Percentiles rank a stretch among this genome's conserved stretches.
Evolutionary conservation across 1,140 invertebrate genomes (phyloP).

Genomic region (Megathymus violae): DNA sequence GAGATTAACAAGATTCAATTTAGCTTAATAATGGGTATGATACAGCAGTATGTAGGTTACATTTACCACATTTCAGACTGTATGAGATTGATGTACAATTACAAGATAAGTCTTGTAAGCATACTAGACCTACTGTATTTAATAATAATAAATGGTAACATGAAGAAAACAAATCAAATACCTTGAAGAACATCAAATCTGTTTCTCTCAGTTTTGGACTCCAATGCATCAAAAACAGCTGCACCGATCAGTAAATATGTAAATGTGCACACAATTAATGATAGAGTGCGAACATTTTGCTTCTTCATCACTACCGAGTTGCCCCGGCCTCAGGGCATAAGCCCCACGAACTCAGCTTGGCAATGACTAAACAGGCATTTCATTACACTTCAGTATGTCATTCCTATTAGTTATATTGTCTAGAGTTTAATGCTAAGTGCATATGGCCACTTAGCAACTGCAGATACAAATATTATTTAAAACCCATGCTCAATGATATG

Average conservation of each 20-base stretch:
- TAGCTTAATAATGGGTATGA: no score
- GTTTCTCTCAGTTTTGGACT: conserved; percentile 96
- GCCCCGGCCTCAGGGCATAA: conserved; percentile 68
- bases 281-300: no score
- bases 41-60: no score
- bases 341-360: conserved; percentile 61
- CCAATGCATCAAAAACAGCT: conserved; percentile 99
- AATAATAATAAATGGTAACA: no score
- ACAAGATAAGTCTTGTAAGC: no score
- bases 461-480: not conserved
- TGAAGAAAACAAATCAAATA: conserved; percentile 55
- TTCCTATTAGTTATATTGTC: not conserved
- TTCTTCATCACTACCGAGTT: conserved; percentile 85
- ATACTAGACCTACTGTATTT: no score
- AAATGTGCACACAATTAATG: conserved; percentile 99
- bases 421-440: conserved; percentile 37
- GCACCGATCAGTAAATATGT: conserved; percentile 99
- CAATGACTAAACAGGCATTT: conserved; percentile 39
- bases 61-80: no score
- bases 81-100: no score
- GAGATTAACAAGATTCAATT: no score
- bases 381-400: not conserved
- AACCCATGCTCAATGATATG: conserved; percentile 15
- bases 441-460: conserved; percentile 5
- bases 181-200: conserved; percentile 93